A percentile compares a stretch with the other conserved stretches of the same genome.
Conservation (phyloP, 2,113 vertebrate species). For the Chamaetylas fuelleborni region DNA sequence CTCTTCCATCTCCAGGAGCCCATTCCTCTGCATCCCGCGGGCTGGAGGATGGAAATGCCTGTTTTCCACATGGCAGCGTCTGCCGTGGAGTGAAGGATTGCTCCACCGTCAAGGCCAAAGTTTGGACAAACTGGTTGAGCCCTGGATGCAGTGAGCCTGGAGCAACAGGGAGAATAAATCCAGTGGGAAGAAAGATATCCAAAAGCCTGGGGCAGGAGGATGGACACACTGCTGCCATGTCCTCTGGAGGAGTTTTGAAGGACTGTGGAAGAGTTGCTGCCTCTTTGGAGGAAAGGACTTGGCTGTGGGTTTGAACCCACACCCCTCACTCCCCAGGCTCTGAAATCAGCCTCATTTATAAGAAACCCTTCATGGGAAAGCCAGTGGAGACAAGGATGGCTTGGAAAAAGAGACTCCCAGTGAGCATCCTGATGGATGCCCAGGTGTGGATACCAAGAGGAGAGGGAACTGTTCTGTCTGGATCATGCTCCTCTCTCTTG, state of each 20-base stretch:
- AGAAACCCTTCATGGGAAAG: neutral
- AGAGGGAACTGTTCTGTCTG: neutral
- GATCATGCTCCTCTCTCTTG: neutral
- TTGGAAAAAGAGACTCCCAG: neutral
- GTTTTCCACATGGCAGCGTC: neutral
- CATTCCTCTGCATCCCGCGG: neutral
- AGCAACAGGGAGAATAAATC: neutral
- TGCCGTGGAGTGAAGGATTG: neutral
- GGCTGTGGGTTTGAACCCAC: neutral
- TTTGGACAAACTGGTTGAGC: neutral
- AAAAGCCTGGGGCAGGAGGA: neutral
- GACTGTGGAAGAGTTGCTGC: neutral
- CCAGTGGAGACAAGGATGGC: neutral
- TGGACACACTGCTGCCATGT: too few species aligned
- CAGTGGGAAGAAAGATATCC: neutral
- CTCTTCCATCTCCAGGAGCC: neutral
- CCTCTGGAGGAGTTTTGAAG: neutral
- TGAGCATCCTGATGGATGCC: neutral
- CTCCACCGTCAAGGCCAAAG: neutral
- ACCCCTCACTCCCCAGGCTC: neutral
- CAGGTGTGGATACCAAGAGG: accelerated
- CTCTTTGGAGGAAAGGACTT: neutral
- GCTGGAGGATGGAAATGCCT: neutral
- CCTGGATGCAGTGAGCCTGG: accelerated
- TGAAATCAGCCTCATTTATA: neutral